Conservation (phyloP, 30 jellyfish, hydroid and myxozoan species). For the Euphysa ruthae region DNA sequence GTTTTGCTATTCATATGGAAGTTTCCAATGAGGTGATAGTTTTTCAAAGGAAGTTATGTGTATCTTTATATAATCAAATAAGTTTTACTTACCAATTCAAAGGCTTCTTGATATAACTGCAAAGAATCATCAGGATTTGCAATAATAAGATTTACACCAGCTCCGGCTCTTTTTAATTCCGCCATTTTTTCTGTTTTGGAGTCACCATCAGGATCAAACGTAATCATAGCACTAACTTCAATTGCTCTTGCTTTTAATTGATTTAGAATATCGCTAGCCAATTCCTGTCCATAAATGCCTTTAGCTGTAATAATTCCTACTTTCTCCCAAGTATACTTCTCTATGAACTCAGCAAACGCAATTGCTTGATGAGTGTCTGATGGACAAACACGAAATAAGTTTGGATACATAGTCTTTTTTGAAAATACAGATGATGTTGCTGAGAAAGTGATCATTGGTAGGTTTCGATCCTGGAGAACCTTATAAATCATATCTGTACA, state of each 20-base stretch:
- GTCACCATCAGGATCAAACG: neutral
- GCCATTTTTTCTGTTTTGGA: neutral
- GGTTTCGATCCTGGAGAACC: slow-evolving; percentile 15
- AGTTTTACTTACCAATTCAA: slow-evolving; percentile 63
- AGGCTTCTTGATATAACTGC: slow-evolving; percentile 77
- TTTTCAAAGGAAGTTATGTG: no score
- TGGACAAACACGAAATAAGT: slow-evolving; percentile 77
- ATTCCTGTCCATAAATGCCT: slow-evolving; percentile 53
- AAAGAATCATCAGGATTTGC: slow-evolving; percentile 62
- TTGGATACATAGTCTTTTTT: slow-evolving; percentile 53
- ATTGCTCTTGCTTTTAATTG: slow-evolving; percentile 5
- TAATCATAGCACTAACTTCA: neutral
- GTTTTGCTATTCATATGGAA: no score
- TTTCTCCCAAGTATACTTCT: slow-evolving; percentile 63
- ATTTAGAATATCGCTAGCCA: slow-evolving; percentile 21
- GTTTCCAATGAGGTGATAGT: no score
- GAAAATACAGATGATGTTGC: slow-evolving; percentile 62
- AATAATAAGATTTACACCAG: slow-evolving; percentile 71
- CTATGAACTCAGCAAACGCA: slow-evolving; percentile 58
- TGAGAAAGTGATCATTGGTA: slow-evolving; percentile 74
- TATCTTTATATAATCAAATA: no score
- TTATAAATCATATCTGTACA: slow-evolving; percentile 52
- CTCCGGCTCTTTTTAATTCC: neutral
- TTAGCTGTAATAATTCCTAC: slow-evolving; percentile 74
- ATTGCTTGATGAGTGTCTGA: slow-evolving; percentile 46